Conservation (phyloP, 2,888 invertebrate genomes). For the Leucophenga maculata region DNA sequence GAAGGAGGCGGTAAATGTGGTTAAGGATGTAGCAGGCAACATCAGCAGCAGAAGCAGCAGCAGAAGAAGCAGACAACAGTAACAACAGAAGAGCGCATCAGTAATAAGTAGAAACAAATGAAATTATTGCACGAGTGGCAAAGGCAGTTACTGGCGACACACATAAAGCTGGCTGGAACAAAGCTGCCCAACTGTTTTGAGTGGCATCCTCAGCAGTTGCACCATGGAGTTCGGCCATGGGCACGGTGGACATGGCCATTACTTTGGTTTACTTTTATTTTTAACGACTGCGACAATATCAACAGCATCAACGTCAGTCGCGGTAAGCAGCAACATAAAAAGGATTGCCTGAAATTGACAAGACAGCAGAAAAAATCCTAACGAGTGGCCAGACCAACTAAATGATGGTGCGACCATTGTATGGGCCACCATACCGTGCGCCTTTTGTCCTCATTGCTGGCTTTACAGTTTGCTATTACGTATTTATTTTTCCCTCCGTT, state of each 20-base stretch:
- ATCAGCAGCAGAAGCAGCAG: neutral
- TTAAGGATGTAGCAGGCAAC: neutral
- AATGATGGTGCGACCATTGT: neutral
- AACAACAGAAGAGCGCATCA: neutral
- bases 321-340: slow-evolving; percentile 23
- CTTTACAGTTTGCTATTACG: no score
- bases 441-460: no score
- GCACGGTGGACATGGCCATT: slow-evolving; percentile 1
- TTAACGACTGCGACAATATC: slow-evolving; percentile 19
- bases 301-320: slow-evolving; percentile 18
- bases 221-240: neutral
- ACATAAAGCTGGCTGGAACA: neutral
- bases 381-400: neutral
- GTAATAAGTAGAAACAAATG: slow-evolving; percentile 32
- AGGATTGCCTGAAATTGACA: slow-evolving; percentile 30
- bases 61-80: neutral
- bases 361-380: slow-evolving; percentile 14
- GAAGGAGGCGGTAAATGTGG: no score
- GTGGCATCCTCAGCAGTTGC: neutral
- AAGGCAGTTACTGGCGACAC: neutral
- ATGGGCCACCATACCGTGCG: neutral
- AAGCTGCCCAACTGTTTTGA: no score
- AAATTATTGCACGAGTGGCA: slow-evolving; percentile 24
- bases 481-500: neutral
- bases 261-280: slow-evolving; percentile 10